Evolutionary conservation across 2,888 invertebrate genomes (phyloP), one percentile per base, ranked within the genome.

Genomic region (Cacoxenus indagator): DNA sequence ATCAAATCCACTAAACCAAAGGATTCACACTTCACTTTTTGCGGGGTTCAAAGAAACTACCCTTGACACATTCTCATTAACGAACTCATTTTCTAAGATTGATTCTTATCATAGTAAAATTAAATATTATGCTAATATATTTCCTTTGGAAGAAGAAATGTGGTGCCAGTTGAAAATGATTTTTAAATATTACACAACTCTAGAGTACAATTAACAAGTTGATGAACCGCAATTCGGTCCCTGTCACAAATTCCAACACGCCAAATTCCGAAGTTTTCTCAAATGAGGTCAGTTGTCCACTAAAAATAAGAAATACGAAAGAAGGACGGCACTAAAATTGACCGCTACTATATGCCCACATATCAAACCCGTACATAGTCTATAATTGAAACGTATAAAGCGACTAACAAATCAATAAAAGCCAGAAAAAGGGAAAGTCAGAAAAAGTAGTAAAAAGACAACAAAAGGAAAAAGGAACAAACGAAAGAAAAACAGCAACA

Each of bases 361-460:
- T 37, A 48, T 9, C 46, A 2, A 4, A 48, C 17, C 0, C 17
- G 8, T 17, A 48, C 22, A n/a, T 17, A 0, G 8, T 48, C 19
- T 17, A 19, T 51, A 51, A 22, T 2, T 37, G 37, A 37, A 37
- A 37, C 37, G 37, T 37, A 37, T 14, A 37, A 37, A 37, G 14
- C n/a, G n/a, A 37, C 9, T 37, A 37, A 48, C 48, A 17, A 80
- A 81, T 79, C 79, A 80, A 80, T 83, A 81, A 79, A 75, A 75
- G 75, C 71, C 71, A 72, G 71, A 74, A 74, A 69, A 51, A 59
- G 61, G 73, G 66, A 43, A 65, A 67, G 26, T n/a, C 62, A 26
- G 55, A 27, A 65, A 67, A 55, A 64, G 29, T 64, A 65, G n/a
- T n/a, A 37, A 37, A 37, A 37, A 37, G 8, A 43, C 62, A 9